Conservation (phyloP, 1,140 invertebrate genomes). For the Campoletis sonorensis region DNA sequence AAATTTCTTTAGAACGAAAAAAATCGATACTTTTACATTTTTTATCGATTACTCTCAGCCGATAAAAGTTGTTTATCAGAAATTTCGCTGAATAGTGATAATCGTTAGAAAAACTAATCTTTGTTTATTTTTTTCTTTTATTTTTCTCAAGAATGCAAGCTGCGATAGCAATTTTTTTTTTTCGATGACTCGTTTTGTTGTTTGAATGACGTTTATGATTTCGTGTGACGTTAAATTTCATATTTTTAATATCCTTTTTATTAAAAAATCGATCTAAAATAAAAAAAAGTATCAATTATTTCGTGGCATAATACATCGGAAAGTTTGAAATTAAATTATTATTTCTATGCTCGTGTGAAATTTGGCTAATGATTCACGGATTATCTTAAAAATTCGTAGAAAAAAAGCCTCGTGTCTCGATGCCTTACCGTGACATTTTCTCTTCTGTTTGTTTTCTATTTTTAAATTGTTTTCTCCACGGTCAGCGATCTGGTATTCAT, state of each 20-base stretch:
- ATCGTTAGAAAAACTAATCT: not conserved
- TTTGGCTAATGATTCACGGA: no score
- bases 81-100: not conserved
- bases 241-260: not conserved
- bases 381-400: not conserved
- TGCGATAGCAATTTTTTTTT: no score
- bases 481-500: not conserved
- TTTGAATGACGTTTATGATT: no score
- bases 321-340: no score
- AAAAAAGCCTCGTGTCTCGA: not conserved
- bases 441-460: constrained; percentile 24
- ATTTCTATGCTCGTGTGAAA: no score
- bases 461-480: constrained; percentile 26
- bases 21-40: not conserved
- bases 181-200: no score
- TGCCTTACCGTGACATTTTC: not conserved
- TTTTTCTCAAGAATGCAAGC: no score
- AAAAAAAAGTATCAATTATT: not conserved
- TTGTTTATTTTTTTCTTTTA: not conserved
- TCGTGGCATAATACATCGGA: no score
- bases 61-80: not conserved
- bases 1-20: not conserved
- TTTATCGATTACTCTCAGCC: not conserved
- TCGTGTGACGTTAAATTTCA: not conserved
- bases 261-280: not conserved